Conservation (phyloP, 2,888 invertebrate species). For the Pardosa pseudoannulata region DNA sequence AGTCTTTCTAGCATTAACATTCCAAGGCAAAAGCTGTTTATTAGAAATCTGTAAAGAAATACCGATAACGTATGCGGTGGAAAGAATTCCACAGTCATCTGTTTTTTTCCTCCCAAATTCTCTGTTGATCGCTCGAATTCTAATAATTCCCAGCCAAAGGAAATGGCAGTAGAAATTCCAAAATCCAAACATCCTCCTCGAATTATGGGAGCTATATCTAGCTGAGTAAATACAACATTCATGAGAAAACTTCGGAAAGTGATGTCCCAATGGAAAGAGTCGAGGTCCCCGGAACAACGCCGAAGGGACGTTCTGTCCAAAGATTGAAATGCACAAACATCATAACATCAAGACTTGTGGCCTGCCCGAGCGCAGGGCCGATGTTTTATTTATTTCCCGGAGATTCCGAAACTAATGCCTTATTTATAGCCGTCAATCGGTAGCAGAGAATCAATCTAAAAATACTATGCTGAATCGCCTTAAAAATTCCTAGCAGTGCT, state of each 20-base stretch:
- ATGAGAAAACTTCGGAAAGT: constrained; percentile 26
- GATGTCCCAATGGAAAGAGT: constrained; percentile 1
- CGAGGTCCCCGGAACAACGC: neutral
- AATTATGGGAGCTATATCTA: constrained; percentile 25
- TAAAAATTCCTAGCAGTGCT: neutral
- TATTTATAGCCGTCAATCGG: neutral
- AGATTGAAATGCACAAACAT: constrained; percentile 58
- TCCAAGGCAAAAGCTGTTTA: no score
- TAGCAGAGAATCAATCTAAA: neutral
- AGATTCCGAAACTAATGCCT: constrained; percentile 14
- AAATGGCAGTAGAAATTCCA: neutral
- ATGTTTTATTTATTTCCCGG: constrained; percentile 68
- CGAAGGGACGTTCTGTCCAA: constrained; percentile 35
- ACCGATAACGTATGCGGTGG: no score
- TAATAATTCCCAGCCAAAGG: neutral
- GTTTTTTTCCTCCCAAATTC: no score
- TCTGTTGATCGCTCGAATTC: neutral
- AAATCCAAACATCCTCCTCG: constrained; percentile 24
- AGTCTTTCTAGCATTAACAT: no score
- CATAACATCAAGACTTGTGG: constrained; percentile 36
- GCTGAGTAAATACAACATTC: constrained; percentile 31
- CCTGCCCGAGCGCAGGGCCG: constrained; percentile 26
- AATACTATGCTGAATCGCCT: neutral
- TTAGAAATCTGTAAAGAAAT: no score
- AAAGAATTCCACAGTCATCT: no score